Evolutionary conservation across 2,888 invertebrate species (phyloP).

Genomic region (Salticus scenicus): DNA sequence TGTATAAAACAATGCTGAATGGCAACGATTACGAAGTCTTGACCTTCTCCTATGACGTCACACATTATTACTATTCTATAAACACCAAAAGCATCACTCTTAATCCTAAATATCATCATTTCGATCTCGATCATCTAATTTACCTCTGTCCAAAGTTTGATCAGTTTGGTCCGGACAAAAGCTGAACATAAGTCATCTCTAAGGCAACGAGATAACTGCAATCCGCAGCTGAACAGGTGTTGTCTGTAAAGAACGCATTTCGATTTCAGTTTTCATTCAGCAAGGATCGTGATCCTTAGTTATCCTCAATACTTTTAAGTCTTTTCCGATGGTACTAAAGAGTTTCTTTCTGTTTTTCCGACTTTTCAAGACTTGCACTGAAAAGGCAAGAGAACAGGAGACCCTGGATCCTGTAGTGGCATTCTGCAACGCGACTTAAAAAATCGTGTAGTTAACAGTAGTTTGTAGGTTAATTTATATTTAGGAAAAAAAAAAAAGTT

Average conservation of each 20-base stretch:
- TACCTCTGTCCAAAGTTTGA: background rate
- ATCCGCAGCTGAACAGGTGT: background rate
- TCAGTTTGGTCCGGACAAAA: background rate
- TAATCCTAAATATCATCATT: no score
- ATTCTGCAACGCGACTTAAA: conserved; percentile 10
- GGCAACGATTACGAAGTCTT: no score
- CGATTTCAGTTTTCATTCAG: background rate
- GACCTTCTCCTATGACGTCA: no score
- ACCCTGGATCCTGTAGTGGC: conserved; percentile 43
- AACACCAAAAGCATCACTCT: no score
- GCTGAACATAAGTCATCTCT: no score
- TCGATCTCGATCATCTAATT: background rate
- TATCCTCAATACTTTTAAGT: background rate
- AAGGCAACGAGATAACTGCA: background rate
- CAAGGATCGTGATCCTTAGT: background rate
- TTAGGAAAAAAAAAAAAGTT: background rate
- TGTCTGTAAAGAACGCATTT: background rate
- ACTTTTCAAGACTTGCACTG: conserved; percentile 37
- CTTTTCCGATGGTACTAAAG: conserved; percentile 62
- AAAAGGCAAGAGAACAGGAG: conserved; percentile 65
- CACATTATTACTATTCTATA: no score
- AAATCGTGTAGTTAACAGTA: background rate
- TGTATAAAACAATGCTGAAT: no score
- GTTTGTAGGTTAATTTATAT: background rate
- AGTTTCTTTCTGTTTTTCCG: conserved; percentile 17